Evolutionary conservation across 2,888 invertebrate species (phyloP).

Genomic region (Drosophila phalerata): DNA sequence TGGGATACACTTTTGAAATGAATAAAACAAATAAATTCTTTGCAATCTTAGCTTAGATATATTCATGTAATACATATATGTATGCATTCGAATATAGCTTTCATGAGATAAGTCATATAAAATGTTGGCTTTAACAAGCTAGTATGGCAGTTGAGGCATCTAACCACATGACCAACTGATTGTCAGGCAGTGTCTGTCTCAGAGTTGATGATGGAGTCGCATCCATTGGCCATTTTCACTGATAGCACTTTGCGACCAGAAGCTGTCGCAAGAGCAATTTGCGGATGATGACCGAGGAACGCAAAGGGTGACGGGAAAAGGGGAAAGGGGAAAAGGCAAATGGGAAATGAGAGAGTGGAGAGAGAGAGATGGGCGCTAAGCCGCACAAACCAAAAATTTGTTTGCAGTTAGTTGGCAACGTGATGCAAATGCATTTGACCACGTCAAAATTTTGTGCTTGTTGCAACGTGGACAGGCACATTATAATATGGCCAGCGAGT

Average conservation of each 20-base stretch:
- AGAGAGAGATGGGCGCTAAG: constrained; percentile 34
- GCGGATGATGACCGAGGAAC: no score
- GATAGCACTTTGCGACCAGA: constrained; percentile 37
- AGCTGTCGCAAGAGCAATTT: constrained; percentile 34
- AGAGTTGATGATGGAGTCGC: constrained; percentile 11
- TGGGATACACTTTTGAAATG: neutral
- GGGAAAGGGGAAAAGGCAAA: neutral
- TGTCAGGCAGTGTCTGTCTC: constrained; percentile 17
- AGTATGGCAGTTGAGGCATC: constrained; percentile 2
- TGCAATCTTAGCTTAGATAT: neutral
- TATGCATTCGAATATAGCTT: neutral
- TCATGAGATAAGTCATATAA: neutral
- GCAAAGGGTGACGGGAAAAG: neutral
- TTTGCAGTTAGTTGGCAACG: constrained; percentile 64
- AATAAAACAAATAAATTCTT: neutral
- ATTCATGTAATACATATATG: neutral
- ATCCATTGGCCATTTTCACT: constrained; percentile 12
- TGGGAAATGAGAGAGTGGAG: neutral
- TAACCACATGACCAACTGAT: constrained; percentile 36
- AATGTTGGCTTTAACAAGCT: neutral
- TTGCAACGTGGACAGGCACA: constrained; percentile 34
- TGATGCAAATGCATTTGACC: constrained; percentile 73
- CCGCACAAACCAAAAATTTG: constrained; percentile 64
- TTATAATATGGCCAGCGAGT: constrained; percentile 16
- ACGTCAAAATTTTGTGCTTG: constrained; percentile 55